phyloP scores from a whole-genome alignment of 2,797 vertebrate species.

The Morus bassanus region DNA sequence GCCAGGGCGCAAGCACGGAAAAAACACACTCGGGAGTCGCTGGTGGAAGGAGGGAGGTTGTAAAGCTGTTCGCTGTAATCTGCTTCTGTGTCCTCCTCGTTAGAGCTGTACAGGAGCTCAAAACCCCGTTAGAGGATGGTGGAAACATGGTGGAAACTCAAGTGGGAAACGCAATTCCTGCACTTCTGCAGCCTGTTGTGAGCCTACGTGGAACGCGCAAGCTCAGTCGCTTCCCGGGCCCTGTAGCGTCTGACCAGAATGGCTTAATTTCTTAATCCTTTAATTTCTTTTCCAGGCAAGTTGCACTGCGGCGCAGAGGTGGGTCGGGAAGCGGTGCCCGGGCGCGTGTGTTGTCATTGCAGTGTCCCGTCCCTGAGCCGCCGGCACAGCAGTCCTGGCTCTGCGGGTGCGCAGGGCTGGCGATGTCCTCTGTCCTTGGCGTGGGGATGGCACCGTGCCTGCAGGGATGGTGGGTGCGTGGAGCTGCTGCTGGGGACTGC shows the following conservation, averaged over 20 bases:
- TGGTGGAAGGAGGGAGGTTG: not conserved
- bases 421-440: not conserved
- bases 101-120: not conserved
- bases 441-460: not conserved
- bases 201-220: rapidly evolving
- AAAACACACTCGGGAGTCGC: not conserved
- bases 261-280: not conserved
- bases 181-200: rapidly evolving
- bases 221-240: not conserved
- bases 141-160: not conserved
- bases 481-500: not conserved
- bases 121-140: not conserved
- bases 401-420: not conserved
- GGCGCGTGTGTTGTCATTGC: not conserved
- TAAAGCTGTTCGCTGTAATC: not conserved
- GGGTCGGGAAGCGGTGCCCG: not conserved
- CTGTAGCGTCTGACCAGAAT: not conserved
- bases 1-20: not conserved
- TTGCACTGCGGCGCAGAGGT: rapidly evolving
- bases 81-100: not conserved
- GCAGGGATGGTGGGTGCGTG: not conserved
- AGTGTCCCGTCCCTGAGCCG: not conserved
- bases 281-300: not conserved
- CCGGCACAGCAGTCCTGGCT: not conserved
- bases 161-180: not conserved